Evolutionary conservation across 2,113 vertebrate genomes (phyloP), one percentile per base, ranked within the genome.

Genomic region (Sinocyclocheilus maitianheensis): DNA sequence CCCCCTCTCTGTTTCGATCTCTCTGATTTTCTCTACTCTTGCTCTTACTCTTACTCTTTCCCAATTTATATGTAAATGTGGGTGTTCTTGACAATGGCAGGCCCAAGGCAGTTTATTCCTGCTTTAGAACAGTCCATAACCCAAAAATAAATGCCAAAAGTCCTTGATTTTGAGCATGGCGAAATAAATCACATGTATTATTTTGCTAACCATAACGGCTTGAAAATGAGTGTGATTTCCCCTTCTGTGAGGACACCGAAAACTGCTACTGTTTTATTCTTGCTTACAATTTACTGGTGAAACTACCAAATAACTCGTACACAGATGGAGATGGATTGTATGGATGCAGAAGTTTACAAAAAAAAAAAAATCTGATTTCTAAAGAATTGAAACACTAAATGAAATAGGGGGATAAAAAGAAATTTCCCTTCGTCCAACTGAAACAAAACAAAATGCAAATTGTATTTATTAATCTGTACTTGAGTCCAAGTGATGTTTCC

Each of bases 61-160:
- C 93, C 95, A 95, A 95, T 95, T 94, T 95, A 94, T 94, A 95
- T 95, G 95, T 94, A 94, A 94, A 95, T 95, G 88, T 65, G 12
- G 87, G 65, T 90, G 89, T 89, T 90, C 92, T 92, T 94, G 94
- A 94, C 93, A 93, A 92, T 91, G 82, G 84, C 88, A 90, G 91
- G 92, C 91, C 88, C 89, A 91, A 89, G 85, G 89, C 85, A 84
- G 84, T 91, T 88, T 92, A 92, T 94, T 90, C 89, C 88, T 91
- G 87, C 78, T 89, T 92, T 87, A 87, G 90, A 89, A 84, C 85
- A 85, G 87, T 83, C 90, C 91, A 88, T 88, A 92, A 92, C 85
- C 69, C 87, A 80, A 69, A 77, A 86, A 91, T 91, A 93, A 93
- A 94, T 88, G 92, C 83, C 82, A 87, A 20, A 69, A 91, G 85